Conservation (phyloP, 1,140 invertebrate species). For the Saccostrea echinata region DNA sequence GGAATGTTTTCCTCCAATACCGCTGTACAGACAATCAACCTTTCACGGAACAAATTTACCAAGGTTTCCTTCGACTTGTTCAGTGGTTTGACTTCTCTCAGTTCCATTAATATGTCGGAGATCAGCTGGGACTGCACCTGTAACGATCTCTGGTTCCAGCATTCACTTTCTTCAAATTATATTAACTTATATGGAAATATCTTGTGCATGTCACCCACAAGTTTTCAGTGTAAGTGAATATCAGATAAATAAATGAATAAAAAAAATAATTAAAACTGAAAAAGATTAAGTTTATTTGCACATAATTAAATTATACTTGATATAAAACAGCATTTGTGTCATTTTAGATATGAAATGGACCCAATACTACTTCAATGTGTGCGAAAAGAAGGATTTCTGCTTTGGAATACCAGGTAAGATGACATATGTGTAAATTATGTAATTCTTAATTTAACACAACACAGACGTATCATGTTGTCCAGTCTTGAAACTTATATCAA, state of each 20-base stretch:
- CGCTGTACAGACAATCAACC: slow-evolving; percentile 40
- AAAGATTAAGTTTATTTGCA: neutral
- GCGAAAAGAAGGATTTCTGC: slow-evolving; percentile 46
- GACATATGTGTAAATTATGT: neutral
- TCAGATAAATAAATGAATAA: neutral
- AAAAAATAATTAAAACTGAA: neutral
- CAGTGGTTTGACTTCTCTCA: slow-evolving; percentile 22
- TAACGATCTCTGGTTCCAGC: slow-evolving; percentile 43
- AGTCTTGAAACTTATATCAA: neutral
- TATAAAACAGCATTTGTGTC: neutral
- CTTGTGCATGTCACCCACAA: slow-evolving; percentile 44
- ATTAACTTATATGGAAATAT: slow-evolving; percentile 31
- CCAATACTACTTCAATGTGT: slow-evolving; percentile 49
- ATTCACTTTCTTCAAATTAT: slow-evolving; percentile 12
- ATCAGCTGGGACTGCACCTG: slow-evolving; percentile 53
- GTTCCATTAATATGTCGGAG: slow-evolving; percentile 37
- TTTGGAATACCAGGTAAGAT: slow-evolving; percentile 43
- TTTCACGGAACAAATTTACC: slow-evolving; percentile 45
- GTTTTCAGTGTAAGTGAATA: slow-evolving; percentile 46
- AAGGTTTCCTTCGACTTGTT: slow-evolving; percentile 31
- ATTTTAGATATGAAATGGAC: slow-evolving; percentile 41
- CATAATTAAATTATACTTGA: neutral
- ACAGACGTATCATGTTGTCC: neutral
- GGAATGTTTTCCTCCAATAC: slow-evolving; percentile 52
- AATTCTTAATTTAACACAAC: neutral